phyloP scores from a whole-genome alignment of 2,888 invertebrate species.

The Homarus gammarus region DNA sequence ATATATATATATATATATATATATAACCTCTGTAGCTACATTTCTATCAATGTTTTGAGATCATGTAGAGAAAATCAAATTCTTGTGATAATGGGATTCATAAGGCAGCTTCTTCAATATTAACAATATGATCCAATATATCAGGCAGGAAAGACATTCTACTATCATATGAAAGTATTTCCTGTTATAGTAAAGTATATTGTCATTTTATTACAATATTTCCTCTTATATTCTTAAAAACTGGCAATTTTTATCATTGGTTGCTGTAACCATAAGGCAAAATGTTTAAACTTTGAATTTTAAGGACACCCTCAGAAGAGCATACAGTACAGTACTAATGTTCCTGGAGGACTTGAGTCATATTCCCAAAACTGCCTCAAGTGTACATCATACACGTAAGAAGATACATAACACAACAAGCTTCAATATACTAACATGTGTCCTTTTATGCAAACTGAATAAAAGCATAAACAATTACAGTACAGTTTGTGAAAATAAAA shows the following conservation, averaged over 20 bases:
- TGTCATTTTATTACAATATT: neutral
- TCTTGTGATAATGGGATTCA: too few species aligned
- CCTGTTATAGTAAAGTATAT: neutral
- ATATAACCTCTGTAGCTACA: too few species aligned
- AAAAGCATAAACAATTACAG: neutral
- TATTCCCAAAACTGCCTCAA: neutral
- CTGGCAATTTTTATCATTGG: slow-evolving; percentile 5
- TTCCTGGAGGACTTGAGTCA: neutral
- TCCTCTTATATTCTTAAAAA: neutral
- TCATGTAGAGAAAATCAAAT: too few species aligned
- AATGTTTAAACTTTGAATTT: slow-evolving; percentile 2
- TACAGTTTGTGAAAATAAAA: too few species aligned
- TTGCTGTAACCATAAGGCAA: slow-evolving; percentile 5
- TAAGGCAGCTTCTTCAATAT: neutral
- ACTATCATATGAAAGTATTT: neutral
- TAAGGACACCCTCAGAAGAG: slow-evolving; percentile 1
- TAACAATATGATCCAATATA: neutral
- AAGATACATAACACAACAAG: neutral
- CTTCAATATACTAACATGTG: neutral
- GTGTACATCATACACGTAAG: neutral
- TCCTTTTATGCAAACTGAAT: neutral
- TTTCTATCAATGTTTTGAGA: too few species aligned
- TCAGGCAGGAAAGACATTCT: neutral
- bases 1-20: too few species aligned
- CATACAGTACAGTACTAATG: neutral